phyloP scores from a whole-genome alignment of 2,113 vertebrate genomes.

The Elanus axillaris region DNA sequence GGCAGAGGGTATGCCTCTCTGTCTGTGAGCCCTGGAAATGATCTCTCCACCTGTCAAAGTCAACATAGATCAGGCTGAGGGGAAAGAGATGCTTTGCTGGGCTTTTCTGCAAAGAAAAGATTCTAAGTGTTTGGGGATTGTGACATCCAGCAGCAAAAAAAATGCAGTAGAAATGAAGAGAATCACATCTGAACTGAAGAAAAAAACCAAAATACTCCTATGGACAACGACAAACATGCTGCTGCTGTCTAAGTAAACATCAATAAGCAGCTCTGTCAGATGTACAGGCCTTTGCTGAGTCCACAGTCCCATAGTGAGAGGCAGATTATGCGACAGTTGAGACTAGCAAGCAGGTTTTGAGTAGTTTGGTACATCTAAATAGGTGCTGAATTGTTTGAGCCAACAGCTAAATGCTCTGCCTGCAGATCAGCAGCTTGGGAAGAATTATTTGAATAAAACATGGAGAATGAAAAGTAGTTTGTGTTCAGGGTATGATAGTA shows the following conservation, averaged over 20 bases:
- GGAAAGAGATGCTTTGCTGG: neutral
- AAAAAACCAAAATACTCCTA: neutral
- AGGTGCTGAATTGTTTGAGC: neutral
- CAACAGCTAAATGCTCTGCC: neutral
- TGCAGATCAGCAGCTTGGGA: neutral
- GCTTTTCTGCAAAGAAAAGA: neutral
- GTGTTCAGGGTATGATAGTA: neutral
- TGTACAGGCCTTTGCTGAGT: neutral
- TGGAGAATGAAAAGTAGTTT: neutral
- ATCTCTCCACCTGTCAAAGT: neutral
- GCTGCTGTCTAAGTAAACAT: neutral
- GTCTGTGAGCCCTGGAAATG: neutral
- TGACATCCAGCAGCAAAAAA: neutral
- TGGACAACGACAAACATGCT: neutral
- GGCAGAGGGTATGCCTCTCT: neutral
- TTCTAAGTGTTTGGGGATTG: neutral
- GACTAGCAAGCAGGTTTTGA: neutral
- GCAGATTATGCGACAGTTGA: neutral
- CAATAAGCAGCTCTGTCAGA: neutral
- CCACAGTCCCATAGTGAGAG: neutral
- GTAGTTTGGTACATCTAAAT: neutral
- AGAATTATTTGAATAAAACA: neutral
- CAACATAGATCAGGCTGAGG: fast-evolving
- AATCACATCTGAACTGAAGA: neutral
- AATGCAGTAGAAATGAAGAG: fast-evolving